phyloP scores from a whole-genome alignment of 2,888 invertebrate species.

The Morpho deidamia region DNA sequence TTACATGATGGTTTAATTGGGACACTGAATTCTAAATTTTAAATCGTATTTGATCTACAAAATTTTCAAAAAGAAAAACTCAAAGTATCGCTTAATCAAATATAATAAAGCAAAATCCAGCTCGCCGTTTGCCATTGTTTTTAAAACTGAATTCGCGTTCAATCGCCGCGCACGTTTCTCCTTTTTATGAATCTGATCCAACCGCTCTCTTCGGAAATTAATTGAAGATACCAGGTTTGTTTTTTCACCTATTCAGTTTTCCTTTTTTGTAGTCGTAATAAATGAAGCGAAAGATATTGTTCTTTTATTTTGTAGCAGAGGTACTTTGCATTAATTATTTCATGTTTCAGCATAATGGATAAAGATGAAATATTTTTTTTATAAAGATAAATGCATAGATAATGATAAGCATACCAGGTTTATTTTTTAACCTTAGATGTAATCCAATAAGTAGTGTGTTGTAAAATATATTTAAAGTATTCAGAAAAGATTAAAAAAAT shows the following conservation, averaged over 20 bases:
- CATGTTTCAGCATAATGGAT: neutral
- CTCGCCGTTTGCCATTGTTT: constrained; percentile 36
- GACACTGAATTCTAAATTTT: no score
- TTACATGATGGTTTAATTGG: no score
- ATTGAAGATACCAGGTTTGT: constrained; percentile 69
- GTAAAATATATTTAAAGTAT: no score
- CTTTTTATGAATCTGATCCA: constrained; percentile 56
- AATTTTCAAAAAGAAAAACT: neutral
- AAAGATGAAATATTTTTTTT: neutral
- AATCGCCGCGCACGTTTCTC: constrained; percentile 44
- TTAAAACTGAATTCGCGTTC: constrained; percentile 51
- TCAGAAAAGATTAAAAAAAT: no score
- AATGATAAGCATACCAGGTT: no score
- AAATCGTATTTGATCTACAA: neutral
- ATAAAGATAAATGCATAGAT: no score
- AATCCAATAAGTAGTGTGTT: no score
- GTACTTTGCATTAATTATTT: neutral
- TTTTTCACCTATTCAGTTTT: constrained; percentile 52
- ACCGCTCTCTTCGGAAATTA: constrained; percentile 58
- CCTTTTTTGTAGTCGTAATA: constrained; percentile 39
- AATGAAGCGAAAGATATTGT: constrained; percentile 14
- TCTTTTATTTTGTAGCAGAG: constrained; percentile 5
- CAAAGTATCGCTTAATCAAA: neutral
- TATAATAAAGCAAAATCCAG: neutral
- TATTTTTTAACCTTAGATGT: no score